These are phyloP conservation scores for Epinotia demarniana DNA, from an alignment of 2,888 invertebrate genomes.

Conservation along the genomic window DNA sequence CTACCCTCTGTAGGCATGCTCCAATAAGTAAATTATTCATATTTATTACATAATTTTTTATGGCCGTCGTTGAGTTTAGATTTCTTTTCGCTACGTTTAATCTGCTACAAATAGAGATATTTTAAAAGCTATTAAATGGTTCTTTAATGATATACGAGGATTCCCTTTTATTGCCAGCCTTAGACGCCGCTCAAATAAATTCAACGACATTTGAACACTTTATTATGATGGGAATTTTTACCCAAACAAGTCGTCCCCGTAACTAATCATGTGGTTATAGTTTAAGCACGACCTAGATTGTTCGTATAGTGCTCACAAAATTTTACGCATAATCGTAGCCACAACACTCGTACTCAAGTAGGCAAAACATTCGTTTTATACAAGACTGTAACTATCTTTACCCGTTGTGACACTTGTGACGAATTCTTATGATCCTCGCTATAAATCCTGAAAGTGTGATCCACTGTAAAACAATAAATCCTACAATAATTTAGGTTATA, in stretches of 20 bases:
- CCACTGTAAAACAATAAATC: too few species aligned
- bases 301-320: background rate
- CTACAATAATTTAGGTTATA: too few species aligned
- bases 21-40: conserved; percentile 27
- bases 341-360: background rate
- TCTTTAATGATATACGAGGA: conserved; percentile 40
- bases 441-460: too few species aligned
- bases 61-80: conserved; percentile 35
- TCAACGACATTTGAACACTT: conserved; percentile 34
- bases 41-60: conserved; percentile 32
- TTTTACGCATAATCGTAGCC: background rate
- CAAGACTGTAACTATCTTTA: too few species aligned
- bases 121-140: conserved; percentile 43
- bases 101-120: conserved; percentile 44
- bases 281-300: background rate
- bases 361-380: background rate
- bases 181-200: conserved; percentile 30
- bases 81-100: conserved; percentile 45
- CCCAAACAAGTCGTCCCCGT: background rate
- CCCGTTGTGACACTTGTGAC: too few species aligned
- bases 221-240: conserved; percentile 36
- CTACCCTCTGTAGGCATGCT: conserved; percentile 24
- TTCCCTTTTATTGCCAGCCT: conserved; percentile 34
- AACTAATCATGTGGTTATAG: background rate
- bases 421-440: too few species aligned